Evolutionary conservation across 2,797 vertebrate species (phyloP).

Genomic region (Trematomus bernacchii): DNA sequence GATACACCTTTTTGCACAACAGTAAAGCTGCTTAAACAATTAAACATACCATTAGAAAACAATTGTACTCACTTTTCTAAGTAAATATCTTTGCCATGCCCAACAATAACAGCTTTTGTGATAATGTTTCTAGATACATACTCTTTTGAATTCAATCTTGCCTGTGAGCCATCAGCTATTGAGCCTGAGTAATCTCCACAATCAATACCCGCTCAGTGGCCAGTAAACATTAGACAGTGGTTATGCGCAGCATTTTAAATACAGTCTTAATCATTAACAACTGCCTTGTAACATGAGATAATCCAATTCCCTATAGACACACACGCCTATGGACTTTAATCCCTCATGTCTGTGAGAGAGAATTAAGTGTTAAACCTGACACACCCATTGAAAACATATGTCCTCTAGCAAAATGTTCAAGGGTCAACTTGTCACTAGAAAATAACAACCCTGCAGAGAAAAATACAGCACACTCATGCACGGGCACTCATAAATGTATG

Average conservation of each 20-base stretch:
- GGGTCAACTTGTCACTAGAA: constrained; percentile 55
- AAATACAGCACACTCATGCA: constrained; percentile 10
- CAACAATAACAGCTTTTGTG: neutral
- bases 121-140: neutral
- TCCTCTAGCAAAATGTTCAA: constrained; percentile 54
- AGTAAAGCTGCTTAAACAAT: neutral
- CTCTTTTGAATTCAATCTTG: constrained; percentile 5
- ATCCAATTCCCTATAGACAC: constrained; percentile 50
- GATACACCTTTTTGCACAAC: neutral
- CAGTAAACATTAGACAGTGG: constrained; percentile 46
- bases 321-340: constrained; percentile 54
- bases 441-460: constrained; percentile 50
- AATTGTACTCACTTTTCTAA: neutral
- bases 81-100: neutral
- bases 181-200: constrained; percentile 45
- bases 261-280: constrained; percentile 67
- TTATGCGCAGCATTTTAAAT: constrained; percentile 66
- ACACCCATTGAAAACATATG: constrained; percentile 54
- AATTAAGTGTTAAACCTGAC: constrained; percentile 55
- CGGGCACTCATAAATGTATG: neutral
- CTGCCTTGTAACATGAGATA: constrained; percentile 53
- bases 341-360: constrained; percentile 50
- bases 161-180: constrained; percentile 34
- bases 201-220: constrained; percentile 53
- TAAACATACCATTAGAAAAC: neutral